phyloP scores from a whole-genome alignment of 2,797 vertebrate species.

The Pantherophis vulpinus region DNA sequence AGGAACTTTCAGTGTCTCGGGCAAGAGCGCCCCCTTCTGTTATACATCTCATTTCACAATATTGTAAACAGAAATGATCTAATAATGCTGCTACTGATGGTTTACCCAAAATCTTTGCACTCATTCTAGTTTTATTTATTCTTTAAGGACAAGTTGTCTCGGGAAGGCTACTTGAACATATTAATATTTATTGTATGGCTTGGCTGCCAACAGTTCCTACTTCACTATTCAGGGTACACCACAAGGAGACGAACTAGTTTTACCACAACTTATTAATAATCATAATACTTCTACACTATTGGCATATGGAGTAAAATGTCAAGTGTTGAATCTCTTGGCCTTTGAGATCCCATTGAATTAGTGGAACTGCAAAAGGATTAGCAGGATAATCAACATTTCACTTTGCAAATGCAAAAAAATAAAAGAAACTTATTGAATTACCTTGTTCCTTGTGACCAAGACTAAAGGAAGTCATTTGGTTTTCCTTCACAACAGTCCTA shows the following conservation, averaged over 20 bases:
- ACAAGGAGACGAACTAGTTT: neutral
- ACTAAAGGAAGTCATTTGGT: neutral
- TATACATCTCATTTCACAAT: constrained; percentile 31
- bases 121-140: neutral
- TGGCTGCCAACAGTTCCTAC: neutral
- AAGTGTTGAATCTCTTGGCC: neutral
- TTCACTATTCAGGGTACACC: neutral
- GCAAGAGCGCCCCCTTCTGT: constrained; percentile 61
- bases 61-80: neutral
- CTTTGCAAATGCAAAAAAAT: neutral
- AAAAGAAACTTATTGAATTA: neutral
- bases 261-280: neutral
- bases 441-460: neutral
- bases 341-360: neutral
- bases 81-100: neutral
- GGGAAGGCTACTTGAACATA: neutral
- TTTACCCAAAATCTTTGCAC: neutral
- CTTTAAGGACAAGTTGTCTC: neutral
- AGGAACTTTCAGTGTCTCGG: neutral
- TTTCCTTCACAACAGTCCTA: neutral
- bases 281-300: neutral
- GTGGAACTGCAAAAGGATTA: neutral
- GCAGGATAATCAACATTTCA: neutral
- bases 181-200: neutral
- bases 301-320: neutral